These are phyloP conservation scores for Urosaurus nigricauda DNA, from an alignment of 2,797 vertebrate species.

Conservation along the genomic window DNA sequence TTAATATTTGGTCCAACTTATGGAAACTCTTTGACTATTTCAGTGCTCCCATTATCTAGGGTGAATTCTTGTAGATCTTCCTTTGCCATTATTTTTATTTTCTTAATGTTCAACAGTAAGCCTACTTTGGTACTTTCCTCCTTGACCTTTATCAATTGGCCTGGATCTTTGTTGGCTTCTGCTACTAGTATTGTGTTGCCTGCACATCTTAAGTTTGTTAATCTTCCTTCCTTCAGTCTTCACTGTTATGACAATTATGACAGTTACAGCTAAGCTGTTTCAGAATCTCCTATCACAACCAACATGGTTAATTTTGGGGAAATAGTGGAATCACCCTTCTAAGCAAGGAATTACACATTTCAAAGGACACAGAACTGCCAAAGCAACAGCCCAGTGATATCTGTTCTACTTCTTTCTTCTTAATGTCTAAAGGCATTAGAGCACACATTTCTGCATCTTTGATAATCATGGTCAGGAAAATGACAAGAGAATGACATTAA, in stretches of 20 bases:
- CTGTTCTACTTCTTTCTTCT: not conserved
- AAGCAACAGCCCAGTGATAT: not conserved
- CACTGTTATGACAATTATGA: not conserved
- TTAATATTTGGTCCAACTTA: too few relatives aligned
- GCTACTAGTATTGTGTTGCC: too few relatives aligned
- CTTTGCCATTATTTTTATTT: too few relatives aligned
- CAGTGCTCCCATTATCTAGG: too few relatives aligned
- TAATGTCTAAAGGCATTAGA: not conserved
- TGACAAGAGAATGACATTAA: not conserved
- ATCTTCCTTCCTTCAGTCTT: too few relatives aligned
- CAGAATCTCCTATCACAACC: not conserved
- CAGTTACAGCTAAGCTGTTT: slow-evolving; percentile 17
- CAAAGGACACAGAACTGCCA: not conserved
- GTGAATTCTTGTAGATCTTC: too few relatives aligned
- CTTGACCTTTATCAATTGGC: too few relatives aligned
- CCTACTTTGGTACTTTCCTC: too few relatives aligned
- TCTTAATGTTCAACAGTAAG: too few relatives aligned
- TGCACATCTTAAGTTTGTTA: too few relatives aligned
- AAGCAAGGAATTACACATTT: not conserved
- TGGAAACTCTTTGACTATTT: too few relatives aligned
- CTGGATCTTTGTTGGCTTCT: too few relatives aligned
- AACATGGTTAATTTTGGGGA: not conserved
- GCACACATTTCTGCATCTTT: not conserved
- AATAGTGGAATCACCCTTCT: not conserved
- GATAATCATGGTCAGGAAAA: not conserved